Evolutionary conservation across 2,888 invertebrate species (phyloP), one percentile per base, ranked within the genome.

Genomic region (Bugula neritina): DNA sequence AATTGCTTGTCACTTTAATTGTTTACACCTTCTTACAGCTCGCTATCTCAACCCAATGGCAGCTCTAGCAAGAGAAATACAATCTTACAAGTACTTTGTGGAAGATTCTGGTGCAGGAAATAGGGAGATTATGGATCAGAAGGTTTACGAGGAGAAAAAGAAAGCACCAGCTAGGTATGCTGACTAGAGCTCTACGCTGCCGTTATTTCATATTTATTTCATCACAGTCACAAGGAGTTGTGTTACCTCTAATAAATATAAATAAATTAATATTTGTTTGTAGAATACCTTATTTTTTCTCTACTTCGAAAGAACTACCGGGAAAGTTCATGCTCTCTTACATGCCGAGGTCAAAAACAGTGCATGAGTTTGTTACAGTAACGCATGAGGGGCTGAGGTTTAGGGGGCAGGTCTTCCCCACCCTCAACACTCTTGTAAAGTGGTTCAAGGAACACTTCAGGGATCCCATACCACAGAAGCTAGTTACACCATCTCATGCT

Each of bases 381-480:
- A 90, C 91, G 1, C 93, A 95, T 0, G 94, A 97, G 76, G 99
- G 99, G 0, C 92, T 94, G 83, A 89, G 91, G 72, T 99, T 94
- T 84, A 87, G 98, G 31, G 74, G 77, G 3, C 90, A 91, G 75
- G 89, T 91, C 83, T 98, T 98, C 84, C 91, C 91, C 76, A 90
- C 92, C 0, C 87, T 95, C 0, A 88, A 89, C 57, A 87, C 89
- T 17, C 83, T 98, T 73, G 88, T 99, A 79, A 90, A 91, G 74
- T 99, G 97, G 97, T 99, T 99, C 85, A 99, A 99, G 82, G 94
- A 94, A 84, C 95, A 99, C 84, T 99, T 94, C 86, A 87, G 93
- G 76, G 96, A 97, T 80, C 93, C 95, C 0, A 78, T 82, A 17
- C 81, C 82, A 74, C 70, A 70, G 52, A 25, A 27, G 17, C 70